These are phyloP conservation scores for Scartelaos histophorus DNA, from an alignment of 2,113 vertebrate species.

Conservation along the genomic window DNA sequence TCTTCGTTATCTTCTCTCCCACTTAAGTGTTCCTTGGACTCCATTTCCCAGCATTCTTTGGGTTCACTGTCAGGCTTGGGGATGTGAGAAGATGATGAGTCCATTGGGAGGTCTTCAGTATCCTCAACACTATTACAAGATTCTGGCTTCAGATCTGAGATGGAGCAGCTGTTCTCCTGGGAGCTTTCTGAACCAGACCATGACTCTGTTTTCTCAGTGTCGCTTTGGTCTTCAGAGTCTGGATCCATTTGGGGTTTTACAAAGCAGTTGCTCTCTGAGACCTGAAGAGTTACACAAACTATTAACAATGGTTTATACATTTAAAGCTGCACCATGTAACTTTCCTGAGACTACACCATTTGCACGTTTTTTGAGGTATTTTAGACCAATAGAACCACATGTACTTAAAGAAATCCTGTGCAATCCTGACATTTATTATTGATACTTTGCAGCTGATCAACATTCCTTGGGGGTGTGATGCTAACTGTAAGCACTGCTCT, in stretches of 20 bases:
- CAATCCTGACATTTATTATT: too few relatives aligned
- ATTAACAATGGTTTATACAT: not conserved
- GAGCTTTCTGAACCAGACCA: slow-evolving; percentile 63
- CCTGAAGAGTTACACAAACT: slow-evolving; percentile 37
- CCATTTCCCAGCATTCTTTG: slow-evolving; percentile 61
- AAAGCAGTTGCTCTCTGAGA: slow-evolving; percentile 27
- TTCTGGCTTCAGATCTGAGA: slow-evolving; percentile 49
- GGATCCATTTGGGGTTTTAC: slow-evolving; percentile 59
- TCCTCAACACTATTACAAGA: slow-evolving; percentile 59
- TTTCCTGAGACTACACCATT: too few relatives aligned
- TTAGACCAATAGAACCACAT: too few relatives aligned
- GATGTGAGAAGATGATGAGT: slow-evolving; percentile 48
- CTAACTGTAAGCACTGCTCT: too few relatives aligned
- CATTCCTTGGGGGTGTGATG: too few relatives aligned
- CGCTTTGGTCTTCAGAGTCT: slow-evolving; percentile 63
- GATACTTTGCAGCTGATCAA: too few relatives aligned
- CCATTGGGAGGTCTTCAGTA: slow-evolving; percentile 54
- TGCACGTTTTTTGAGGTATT: too few relatives aligned
- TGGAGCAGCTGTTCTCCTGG: slow-evolving; percentile 57
- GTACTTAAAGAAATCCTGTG: too few relatives aligned
- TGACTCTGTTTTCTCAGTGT: slow-evolving; percentile 64
- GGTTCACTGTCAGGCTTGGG: slow-evolving; percentile 28
- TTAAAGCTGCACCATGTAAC: too few relatives aligned
- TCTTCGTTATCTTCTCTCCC: slow-evolving; percentile 46
- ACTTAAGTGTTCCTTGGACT: slow-evolving; percentile 33